Percentiles rank a stretch among this genome's conserved stretches.
Evolutionary conservation across 2,797 vertebrate species (phyloP).

Genomic region (Crenichthys baileyi): DNA sequence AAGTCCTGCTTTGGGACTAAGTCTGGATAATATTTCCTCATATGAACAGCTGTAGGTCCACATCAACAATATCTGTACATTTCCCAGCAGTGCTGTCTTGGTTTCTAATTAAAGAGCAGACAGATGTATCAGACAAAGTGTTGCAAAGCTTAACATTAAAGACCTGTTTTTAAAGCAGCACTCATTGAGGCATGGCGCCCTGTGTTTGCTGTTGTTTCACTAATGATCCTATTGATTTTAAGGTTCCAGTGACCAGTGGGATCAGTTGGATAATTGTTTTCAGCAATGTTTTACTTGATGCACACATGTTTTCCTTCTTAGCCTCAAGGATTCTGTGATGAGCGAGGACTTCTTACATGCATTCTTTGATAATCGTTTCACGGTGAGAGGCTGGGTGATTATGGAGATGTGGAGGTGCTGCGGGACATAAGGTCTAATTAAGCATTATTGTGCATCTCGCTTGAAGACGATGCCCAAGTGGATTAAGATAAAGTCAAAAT

Average conservation of each 20-base stretch:
- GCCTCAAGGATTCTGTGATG: conserved; percentile 73
- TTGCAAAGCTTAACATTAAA: conserved; percentile 13
- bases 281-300: conserved; percentile 75
- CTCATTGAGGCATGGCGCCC: conserved; percentile 16
- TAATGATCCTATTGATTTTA: conserved; percentile 76
- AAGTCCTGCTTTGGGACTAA: conserved; percentile 45
- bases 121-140: conserved; percentile 23
- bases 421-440: conserved; percentile 65
- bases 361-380: conserved; percentile 80
- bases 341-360: conserved; percentile 75
- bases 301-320: conserved; percentile 74
- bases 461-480: conserved; percentile 35
- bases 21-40: conserved; percentile 38
- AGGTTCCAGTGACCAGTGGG: conserved; percentile 72
- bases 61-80: conserved; percentile 15
- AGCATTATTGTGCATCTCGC: conserved; percentile 45
- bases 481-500: conserved; percentile 26
- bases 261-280: conserved; percentile 78
- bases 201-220: conserved; percentile 64
- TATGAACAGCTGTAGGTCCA: conserved; percentile 37
- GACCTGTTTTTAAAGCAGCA: conserved; percentile 29
- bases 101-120: conserved; percentile 27
- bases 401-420: conserved; percentile 75
- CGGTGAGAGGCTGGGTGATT: conserved; percentile 78
- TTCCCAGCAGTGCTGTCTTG: conserved; percentile 18